phyloP scores from a whole-genome alignment of 2,797 vertebrate species.

The Typhlichthys subterraneus region DNA sequence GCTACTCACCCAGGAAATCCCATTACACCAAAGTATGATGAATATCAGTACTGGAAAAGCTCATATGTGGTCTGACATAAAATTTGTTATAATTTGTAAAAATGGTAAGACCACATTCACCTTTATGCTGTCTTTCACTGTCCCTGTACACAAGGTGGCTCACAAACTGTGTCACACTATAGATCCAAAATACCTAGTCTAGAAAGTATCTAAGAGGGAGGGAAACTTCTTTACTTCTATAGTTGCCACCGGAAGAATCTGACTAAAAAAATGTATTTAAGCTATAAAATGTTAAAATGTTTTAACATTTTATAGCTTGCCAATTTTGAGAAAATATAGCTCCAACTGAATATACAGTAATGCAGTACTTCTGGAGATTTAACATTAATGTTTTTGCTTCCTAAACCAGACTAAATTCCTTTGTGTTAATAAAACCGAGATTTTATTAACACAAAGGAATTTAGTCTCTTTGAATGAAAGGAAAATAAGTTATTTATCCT shows the following conservation, averaged over 20 bases:
- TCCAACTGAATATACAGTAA: not conserved
- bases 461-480: slow-evolving; percentile 23
- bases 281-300: too few relatives aligned
- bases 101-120: slow-evolving; percentile 55
- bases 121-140: slow-evolving; percentile 53
- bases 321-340: not conserved
- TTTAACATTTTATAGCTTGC: not conserved
- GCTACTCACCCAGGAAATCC: slow-evolving; percentile 79
- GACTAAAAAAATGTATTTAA: not conserved
- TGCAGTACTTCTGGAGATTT: slow-evolving; percentile 4
- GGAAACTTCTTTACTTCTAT: not conserved
- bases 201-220: not conserved
- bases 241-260: not conserved
- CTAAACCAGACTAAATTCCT: slow-evolving; percentile 9
- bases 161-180: not conserved
- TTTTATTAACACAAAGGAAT: slow-evolving; percentile 37
- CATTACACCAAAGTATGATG: slow-evolving; percentile 82
- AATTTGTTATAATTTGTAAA: slow-evolving; percentile 79
- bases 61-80: slow-evolving; percentile 78
- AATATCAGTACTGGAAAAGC: slow-evolving; percentile 69
- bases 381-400: slow-evolving; percentile 12
- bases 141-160: slow-evolving; percentile 15
- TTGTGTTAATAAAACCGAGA: not conserved
- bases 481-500: slow-evolving; percentile 15
- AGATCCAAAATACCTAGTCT: slow-evolving; percentile 6